These are phyloP conservation scores for Acleris cristana DNA, from an alignment of 2,888 invertebrate species.

Conservation along the genomic window DNA sequence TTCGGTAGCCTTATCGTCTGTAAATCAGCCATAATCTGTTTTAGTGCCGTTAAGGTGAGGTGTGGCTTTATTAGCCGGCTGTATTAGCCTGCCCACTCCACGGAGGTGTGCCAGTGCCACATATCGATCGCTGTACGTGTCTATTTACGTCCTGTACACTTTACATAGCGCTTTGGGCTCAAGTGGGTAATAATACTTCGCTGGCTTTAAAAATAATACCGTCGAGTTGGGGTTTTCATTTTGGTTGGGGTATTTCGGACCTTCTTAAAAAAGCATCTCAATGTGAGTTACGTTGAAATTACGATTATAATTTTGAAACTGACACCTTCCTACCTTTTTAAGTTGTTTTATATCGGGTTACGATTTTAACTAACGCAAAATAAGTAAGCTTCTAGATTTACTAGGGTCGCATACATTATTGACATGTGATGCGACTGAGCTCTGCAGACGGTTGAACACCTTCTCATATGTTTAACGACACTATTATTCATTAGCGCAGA, in stretches of 20 bases:
- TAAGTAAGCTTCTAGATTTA: neutral
- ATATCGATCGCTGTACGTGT: conserved; percentile 55
- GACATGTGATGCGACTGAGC: conserved; percentile 26
- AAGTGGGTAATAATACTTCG: neutral
- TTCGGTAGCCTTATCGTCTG: conserved; percentile 41
- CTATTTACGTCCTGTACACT: conserved; percentile 44
- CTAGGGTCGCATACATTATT: conserved; percentile 27
- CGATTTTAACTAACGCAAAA: no score
- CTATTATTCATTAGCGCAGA: conserved; percentile 54
- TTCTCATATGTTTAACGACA: conserved; percentile 47
- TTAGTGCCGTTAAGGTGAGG: conserved; percentile 65
- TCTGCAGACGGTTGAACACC: conserved; percentile 41
- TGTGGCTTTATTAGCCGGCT: conserved; percentile 63
- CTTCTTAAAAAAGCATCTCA: no score
- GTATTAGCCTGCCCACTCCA: conserved; percentile 55
- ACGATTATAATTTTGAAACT: no score
- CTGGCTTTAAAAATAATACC: neutral
- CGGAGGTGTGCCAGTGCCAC: conserved; percentile 64
- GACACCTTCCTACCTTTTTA: no score
- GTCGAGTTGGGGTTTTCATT: neutral
- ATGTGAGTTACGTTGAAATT: no score
- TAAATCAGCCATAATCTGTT: conserved; percentile 58
- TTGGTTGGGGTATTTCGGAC: no score
- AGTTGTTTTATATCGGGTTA: no score
- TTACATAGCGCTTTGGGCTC: neutral